Percentiles rank a stretch among this genome's conserved stretches.
These are phyloP conservation scores for Telmatherina bonti DNA, from an alignment of 2,797 vertebrate species.

Conservation along the genomic window DNA sequence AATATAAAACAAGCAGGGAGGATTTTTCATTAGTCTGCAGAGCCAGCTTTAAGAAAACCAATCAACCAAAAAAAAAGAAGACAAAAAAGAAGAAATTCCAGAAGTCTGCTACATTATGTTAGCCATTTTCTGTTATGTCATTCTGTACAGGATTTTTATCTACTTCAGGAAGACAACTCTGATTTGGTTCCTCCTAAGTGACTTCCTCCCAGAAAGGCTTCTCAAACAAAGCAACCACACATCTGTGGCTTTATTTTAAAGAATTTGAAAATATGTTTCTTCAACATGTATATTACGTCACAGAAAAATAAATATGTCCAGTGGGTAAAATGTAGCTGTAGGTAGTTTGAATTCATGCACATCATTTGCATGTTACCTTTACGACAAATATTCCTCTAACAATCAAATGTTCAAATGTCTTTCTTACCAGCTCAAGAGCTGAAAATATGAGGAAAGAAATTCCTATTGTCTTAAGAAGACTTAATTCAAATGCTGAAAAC, in stretches of 20 bases:
- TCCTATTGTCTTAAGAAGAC: not conserved
- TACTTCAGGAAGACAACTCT: too few species aligned
- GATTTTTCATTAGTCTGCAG: constrained; percentile 15
- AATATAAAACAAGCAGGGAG: not conserved
- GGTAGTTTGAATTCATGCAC: not conserved
- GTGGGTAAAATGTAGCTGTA: too few species aligned
- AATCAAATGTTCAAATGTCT: not conserved
- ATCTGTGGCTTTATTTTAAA: not conserved
- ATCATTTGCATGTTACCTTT: not conserved
- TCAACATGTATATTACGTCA: not conserved
- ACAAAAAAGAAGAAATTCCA: not conserved
- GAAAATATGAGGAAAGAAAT: not conserved
- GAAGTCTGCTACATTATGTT: not conserved
- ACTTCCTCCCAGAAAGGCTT: not conserved
- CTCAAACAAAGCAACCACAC: not conserved
- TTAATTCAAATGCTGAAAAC: too few species aligned
- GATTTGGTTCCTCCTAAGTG: not conserved
- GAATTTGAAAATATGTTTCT: not conserved
- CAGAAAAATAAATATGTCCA: too few species aligned
- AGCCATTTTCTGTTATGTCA: not conserved
- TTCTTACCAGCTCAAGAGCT: not conserved
- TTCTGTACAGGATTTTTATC: not conserved
- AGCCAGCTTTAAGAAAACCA: not conserved
- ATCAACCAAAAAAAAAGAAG: not conserved
- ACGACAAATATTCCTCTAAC: not conserved